Percentiles rank a stretch among this genome's conserved stretches.
These are phyloP conservation scores for Cynopterus sphinx DNA, from an alignment of 2,797 vertebrate genomes.

Conservation along the genomic window DNA sequence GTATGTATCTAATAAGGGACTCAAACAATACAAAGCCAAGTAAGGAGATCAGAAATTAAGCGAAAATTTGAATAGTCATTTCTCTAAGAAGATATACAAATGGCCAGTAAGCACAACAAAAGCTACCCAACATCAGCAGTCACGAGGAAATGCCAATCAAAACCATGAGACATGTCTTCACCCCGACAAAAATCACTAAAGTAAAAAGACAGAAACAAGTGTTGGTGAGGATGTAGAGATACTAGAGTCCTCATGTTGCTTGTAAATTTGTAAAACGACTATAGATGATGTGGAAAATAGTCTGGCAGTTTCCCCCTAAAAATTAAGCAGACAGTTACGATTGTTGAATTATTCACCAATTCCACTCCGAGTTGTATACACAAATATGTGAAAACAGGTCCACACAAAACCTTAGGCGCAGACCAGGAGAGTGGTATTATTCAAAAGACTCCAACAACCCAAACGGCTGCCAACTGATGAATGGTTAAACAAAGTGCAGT, in stretches of 20 bases:
- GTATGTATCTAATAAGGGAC: neutral
- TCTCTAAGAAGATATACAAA: neutral
- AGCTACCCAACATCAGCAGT: neutral
- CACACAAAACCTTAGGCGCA: neutral
- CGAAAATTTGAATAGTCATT: neutral
- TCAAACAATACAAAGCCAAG: neutral
- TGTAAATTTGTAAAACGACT: neutral
- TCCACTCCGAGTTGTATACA: neutral
- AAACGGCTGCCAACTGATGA: neutral
- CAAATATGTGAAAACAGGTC: neutral
- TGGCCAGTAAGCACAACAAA: neutral
- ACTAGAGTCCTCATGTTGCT: neutral
- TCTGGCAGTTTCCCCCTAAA: neutral
- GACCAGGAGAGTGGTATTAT: neutral
- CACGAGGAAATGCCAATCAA: neutral
- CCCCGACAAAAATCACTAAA: neutral
- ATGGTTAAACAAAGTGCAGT: neutral
- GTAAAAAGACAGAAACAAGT: neutral
- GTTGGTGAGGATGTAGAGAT: neutral
- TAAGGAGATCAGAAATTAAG: neutral
- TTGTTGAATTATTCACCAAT: neutral
- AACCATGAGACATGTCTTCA: neutral
- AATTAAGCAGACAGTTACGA: neutral
- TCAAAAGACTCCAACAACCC: neutral
- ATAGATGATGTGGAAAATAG: neutral